Evolutionary conservation across 2,888 invertebrate species (phyloP).

Genomic region (Xylota segnis): DNA sequence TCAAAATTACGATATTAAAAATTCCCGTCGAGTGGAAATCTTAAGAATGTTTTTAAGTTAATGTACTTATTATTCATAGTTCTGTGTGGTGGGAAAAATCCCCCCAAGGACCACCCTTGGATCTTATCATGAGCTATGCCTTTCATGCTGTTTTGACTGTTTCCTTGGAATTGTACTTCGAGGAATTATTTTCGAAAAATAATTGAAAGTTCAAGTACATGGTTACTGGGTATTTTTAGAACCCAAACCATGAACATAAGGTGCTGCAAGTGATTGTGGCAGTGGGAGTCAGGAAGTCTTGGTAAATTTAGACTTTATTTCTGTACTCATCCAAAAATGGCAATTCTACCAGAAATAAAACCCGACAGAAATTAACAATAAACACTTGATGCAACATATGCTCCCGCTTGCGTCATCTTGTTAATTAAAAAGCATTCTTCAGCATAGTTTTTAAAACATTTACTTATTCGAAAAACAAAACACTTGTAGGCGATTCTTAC

Average conservation of each 20-base stretch:
- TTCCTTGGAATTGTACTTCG: background rate
- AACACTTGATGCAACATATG: background rate
- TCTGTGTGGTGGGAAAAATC: background rate
- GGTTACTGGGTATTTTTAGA: no score
- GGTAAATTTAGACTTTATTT: no score
- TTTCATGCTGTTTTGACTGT: constrained; percentile 1
- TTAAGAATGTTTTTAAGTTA: background rate
- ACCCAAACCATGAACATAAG: no score
- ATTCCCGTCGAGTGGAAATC: background rate
- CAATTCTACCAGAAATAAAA: no score
- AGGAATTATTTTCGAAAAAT: background rate
- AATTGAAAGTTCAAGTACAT: background rate
- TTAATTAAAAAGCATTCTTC: background rate
- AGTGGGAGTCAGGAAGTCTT: background rate
- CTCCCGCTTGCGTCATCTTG: background rate
- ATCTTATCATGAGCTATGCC: constrained; percentile 4
- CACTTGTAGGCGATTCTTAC: background rate
- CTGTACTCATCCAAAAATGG: no score
- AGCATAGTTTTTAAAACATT: background rate
- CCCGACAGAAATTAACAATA: background rate
- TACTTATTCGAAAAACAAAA: background rate
- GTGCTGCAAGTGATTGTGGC: no score
- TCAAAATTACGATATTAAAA: background rate
- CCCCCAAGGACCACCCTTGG: constrained; percentile 24
- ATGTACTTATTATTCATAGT: background rate